Percentiles rank a stretch among this genome's conserved stretches.
Evolutionary conservation across 2,797 vertebrate genomes (phyloP).

Genomic region (Melanotaenia nigrans): DNA sequence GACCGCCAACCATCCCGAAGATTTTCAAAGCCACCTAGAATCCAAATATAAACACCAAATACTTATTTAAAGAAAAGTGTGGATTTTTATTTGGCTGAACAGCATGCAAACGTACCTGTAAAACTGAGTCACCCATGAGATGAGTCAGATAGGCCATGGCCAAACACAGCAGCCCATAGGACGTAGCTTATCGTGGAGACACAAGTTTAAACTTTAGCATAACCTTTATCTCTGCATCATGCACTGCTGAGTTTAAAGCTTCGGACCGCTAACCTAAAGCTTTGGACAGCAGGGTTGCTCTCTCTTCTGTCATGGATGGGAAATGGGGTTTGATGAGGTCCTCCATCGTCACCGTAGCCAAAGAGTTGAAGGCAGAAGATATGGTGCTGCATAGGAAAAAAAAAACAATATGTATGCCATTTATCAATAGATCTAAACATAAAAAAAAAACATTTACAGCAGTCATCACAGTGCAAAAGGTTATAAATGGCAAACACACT

Average conservation of each 20-base stretch:
- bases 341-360: constrained; percentile 92
- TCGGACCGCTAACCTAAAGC: constrained; percentile 78
- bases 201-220: constrained; percentile 9
- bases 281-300: constrained; percentile 87
- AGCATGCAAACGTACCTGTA: constrained; percentile 78
- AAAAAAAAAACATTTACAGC: no score
- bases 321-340: constrained; percentile 90
- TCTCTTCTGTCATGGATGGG: constrained; percentile 80
- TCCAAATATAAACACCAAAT: background rate
- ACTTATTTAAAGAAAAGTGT: background rate
- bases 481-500: no score
- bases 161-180: constrained; percentile 89
- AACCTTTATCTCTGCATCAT: background rate
- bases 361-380: constrained; percentile 91
- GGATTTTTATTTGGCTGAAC: rapidly evolving
- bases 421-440: background rate
- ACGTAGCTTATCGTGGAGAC: constrained; percentile 76
- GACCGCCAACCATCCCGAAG: constrained; percentile 94
- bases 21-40: constrained; percentile 91
- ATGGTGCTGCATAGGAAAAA: constrained; percentile 83
- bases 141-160: constrained; percentile 90
- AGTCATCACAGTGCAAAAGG: no score
- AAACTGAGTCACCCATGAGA: constrained; percentile 86
- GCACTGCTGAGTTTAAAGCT: background rate
- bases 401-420: background rate